Evolutionary conservation across 2,113 vertebrate genomes (phyloP).

Genomic region (Garra rufa): DNA sequence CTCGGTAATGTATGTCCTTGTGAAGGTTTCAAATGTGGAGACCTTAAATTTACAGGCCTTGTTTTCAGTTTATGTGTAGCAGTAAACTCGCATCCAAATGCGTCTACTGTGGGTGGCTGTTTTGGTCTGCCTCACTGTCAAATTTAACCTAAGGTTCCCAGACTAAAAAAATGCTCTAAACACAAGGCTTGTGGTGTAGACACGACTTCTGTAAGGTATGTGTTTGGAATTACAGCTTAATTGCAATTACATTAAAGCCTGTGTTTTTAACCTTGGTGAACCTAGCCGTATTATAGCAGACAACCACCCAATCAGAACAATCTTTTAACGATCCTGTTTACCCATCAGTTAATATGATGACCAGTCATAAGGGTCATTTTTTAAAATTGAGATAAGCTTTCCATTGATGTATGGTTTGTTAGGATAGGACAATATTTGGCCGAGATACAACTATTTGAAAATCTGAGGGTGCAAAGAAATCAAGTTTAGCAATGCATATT

Average conservation of each 20-base stretch:
- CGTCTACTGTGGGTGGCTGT: constrained; percentile 63
- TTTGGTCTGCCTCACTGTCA: constrained; percentile 49
- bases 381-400: too few species aligned
- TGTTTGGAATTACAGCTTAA: background rate
- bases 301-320: constrained; percentile 2
- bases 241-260: background rate
- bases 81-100: constrained; percentile 60
- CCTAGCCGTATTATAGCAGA: background rate
- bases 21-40: constrained; percentile 59
- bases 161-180: constrained; percentile 31
- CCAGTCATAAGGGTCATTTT: too few species aligned
- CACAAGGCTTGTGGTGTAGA: constrained; percentile 26
- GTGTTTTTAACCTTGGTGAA: constrained; percentile 2
- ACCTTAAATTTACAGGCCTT: constrained; percentile 67
- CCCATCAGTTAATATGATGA: background rate
- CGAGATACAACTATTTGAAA: too few species aligned
- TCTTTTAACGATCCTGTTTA: background rate
- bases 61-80: constrained; percentile 67
- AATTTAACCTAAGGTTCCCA: constrained; percentile 29
- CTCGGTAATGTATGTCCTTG: constrained; percentile 59
- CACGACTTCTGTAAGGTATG: background rate
- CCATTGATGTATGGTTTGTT: too few species aligned
- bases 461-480: too few species aligned
- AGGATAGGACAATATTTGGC: too few species aligned
- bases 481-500: too few species aligned